Evolutionary conservation across 2,113 vertebrate genomes (phyloP).

Genomic region (Hypocryptadius cinnamomeus): DNA sequence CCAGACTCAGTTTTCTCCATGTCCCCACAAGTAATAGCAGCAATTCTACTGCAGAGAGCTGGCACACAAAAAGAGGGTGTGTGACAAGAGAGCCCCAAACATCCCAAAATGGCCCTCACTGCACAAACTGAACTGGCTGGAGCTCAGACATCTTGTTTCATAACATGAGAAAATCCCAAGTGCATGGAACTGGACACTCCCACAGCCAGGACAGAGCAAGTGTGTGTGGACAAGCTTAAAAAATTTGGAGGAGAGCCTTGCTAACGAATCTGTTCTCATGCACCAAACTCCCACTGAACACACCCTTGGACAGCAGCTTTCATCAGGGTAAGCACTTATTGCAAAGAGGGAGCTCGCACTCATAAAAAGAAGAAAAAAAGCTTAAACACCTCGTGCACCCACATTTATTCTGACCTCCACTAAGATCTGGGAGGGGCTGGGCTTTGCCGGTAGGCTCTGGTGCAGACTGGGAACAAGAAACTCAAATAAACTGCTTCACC

Average conservation of each 20-base stretch:
- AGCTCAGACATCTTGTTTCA: not conserved
- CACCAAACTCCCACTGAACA: not conserved
- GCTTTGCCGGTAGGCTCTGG: not conserved
- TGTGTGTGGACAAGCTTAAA: not conserved
- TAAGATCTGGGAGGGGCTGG: not conserved
- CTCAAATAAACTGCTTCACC: not conserved
- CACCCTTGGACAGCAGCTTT: conserved; percentile 7
- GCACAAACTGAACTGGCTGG: not conserved
- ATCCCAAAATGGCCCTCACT: not conserved
- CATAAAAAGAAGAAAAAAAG: not conserved
- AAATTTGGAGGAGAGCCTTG: not conserved
- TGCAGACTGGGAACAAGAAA: not conserved
- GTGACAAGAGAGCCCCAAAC: not conserved
- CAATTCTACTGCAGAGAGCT: not conserved
- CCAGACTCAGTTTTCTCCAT: not conserved
- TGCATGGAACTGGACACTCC: not conserved
- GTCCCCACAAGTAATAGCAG: not conserved
- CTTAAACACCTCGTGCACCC: not conserved
- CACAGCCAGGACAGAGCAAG: not conserved
- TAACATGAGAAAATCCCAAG: not conserved
- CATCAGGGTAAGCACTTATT: not conserved
- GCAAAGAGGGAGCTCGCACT: not conserved
- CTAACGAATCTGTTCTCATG: not conserved
- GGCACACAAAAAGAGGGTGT: not conserved
- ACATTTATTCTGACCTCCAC: not conserved